Base-by-base conservation (phyloP, 2,797 vertebrate genomes). In the Acomys russatus region DNA sequence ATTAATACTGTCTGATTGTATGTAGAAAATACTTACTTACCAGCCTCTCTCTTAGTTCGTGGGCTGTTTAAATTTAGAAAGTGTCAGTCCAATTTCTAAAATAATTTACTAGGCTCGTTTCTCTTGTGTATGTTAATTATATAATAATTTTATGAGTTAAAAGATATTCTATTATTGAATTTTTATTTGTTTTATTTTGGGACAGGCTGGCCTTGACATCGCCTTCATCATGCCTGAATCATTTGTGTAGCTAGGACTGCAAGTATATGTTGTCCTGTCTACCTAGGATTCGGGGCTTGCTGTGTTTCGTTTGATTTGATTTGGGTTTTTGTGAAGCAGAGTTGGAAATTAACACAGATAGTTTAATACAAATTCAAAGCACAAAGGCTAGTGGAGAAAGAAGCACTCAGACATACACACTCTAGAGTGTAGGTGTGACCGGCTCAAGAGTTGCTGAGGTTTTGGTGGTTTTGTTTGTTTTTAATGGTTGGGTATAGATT, bases 111-210 rank as follows among this genome's bases (percentile, higher is more conserved):
- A 12, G 88, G 56, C 51, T 95, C 1, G 0, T 78, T 59, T 80
- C 28, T 70, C 20, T 90, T 38, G 25, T 64, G 5, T 64, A 4
- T 59, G 93, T 95, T 90, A 91, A 20, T 49, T 88, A 2, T 90
- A 3, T 30, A 68, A 49, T 88, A 38, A 63, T 93, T 94, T 94
- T 90, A 20, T 83, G 12, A 94, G 12, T 92, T 94, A 91, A 59
- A 51, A 91, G 88, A 66, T 28, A 88, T 49, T 89, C 17, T 20
- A 18, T 86, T 86, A 28, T 14, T 25, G 20, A 59, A 22, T 73
- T 56, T 73, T 73, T 61, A 14, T 73, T 88, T 59, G 33, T 28
- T 63, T 74, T 76, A 38, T 64, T 64, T 77, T 64, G 38, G 44
- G 23, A 54, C 59, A 2, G 3, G 6, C 17, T 51, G 30, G 30